These are phyloP conservation scores for Dicyrtomina minuta DNA, from an alignment of 2,888 invertebrate species.

Conservation along the genomic window DNA sequence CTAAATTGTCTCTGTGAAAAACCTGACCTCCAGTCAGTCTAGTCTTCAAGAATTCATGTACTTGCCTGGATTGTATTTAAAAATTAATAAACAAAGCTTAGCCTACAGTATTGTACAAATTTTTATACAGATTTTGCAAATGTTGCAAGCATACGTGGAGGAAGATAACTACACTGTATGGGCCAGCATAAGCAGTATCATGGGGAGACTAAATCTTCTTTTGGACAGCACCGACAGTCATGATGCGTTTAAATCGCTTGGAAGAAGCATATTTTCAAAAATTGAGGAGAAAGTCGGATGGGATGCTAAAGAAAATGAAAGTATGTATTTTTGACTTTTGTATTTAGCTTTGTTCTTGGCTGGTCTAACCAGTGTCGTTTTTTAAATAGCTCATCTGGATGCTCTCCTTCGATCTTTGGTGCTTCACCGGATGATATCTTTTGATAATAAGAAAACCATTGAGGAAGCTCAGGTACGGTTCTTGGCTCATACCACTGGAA, in stretches of 20 bases:
- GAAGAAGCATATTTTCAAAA: constrained; percentile 70
- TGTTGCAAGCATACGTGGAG: constrained; percentile 70
- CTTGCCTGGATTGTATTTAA: too few relatives aligned
- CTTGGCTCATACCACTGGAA: constrained; percentile 65
- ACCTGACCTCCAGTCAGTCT: too few relatives aligned
- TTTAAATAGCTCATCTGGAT: constrained; percentile 67
- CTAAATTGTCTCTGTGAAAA: too few relatives aligned
- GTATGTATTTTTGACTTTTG: too few relatives aligned
- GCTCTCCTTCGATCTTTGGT: constrained; percentile 83
- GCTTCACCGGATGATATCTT: constrained; percentile 76
- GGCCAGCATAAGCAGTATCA: constrained; percentile 70
- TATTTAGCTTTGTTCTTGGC: too few relatives aligned
- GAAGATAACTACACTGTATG: constrained; percentile 93
- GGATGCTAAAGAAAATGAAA: constrained; percentile 75
- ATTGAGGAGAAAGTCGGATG: constrained; percentile 79
- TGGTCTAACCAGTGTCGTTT: too few relatives aligned
- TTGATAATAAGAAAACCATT: constrained; percentile 67
- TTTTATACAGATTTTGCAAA: constrained; percentile 61
- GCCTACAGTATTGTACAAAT: too few relatives aligned
- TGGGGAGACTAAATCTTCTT: constrained; percentile 72
- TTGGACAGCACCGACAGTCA: constrained; percentile 77
- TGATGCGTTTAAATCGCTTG: constrained; percentile 72
- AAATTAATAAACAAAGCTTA: too few relatives aligned
- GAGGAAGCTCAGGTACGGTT: constrained; percentile 73
- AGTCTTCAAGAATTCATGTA: too few relatives aligned